phyloP scores from a whole-genome alignment of 35 echinoderm and acorn worm genomes.

The Apostichopus parvimensis region DNA sequence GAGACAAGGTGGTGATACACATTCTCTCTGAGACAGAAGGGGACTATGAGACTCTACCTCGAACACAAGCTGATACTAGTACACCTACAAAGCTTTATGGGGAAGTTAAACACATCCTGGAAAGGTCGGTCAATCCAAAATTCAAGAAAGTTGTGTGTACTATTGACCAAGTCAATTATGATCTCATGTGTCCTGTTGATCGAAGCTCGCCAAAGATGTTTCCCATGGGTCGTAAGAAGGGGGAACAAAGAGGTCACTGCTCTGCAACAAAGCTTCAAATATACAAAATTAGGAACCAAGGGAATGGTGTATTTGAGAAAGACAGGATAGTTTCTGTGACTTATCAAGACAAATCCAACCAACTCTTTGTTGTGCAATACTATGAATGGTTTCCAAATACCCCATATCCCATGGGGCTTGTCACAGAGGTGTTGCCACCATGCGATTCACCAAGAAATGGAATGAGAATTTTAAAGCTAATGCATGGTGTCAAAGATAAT shows the following conservation, averaged over 20 bases:
- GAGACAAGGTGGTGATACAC: no score
- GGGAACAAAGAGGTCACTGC: no score
- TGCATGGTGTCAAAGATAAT: conserved; percentile 70
- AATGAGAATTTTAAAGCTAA: conserved; percentile 71
- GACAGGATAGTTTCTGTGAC: no score
- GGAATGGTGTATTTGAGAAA: conserved; percentile 16
- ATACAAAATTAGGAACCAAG: conserved; percentile 42
- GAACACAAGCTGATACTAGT: conserved; percentile 9
- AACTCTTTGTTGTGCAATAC: conserved; percentile 88
- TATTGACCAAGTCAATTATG: conserved; percentile 72
- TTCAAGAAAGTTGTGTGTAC: conserved; percentile 78
- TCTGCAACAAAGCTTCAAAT: conserved; percentile 1
- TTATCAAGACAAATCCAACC: conserved; percentile 66
- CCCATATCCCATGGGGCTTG: conserved; percentile 79
- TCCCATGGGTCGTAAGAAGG: conserved; percentile 25
- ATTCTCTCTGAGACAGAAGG: background rate
- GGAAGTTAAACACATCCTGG: conserved; percentile 66
- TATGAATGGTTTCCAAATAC: conserved; percentile 54
- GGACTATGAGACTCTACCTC: background rate
- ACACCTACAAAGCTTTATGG: conserved; percentile 67
- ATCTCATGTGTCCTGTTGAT: conserved; percentile 89
- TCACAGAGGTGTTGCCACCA: background rate
- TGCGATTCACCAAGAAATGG: conserved; percentile 58
- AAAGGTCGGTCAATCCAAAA: conserved; percentile 47
- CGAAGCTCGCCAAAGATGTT: conserved; percentile 80